phyloP scores from a whole-genome alignment of 2,888 invertebrate species.

The Rhyacophila evoluta region DNA sequence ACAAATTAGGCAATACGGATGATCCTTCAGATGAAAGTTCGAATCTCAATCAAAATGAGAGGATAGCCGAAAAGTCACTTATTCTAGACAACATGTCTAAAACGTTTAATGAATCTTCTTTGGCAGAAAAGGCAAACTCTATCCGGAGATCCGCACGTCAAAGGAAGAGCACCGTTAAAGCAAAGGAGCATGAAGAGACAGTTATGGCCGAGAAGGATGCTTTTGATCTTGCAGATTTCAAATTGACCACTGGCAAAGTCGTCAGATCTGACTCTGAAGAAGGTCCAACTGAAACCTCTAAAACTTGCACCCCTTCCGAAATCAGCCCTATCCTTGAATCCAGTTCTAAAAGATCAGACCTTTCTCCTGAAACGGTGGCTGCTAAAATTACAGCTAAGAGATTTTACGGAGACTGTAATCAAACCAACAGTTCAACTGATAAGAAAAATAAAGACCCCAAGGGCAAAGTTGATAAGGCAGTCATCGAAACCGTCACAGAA shows the following conservation, averaged over 20 bases:
- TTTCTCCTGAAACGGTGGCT: constrained; percentile 60
- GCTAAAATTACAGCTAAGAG: constrained; percentile 63
- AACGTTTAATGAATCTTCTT: constrained; percentile 68
- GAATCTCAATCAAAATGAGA: constrained; percentile 59
- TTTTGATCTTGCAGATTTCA: constrained; percentile 36
- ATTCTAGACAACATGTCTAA: constrained; percentile 70
- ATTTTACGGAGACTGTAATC: constrained; percentile 60
- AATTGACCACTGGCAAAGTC: constrained; percentile 26
- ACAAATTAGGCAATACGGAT: constrained; percentile 57
- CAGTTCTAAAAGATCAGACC: constrained; percentile 57
- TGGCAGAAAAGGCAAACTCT: constrained; percentile 59
- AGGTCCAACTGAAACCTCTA: neutral
- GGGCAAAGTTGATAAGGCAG: neutral
- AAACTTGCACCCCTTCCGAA: neutral
- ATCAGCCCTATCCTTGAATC: constrained; percentile 57
- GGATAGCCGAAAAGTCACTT: constrained; percentile 71
- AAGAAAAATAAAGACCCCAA: neutral
- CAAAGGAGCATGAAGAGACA: constrained; percentile 55
- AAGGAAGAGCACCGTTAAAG: constrained; percentile 63
- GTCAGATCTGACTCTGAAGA: constrained; percentile 38
- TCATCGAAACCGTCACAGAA: neutral
- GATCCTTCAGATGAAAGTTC: constrained; percentile 60
- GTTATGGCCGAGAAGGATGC: constrained; percentile 48
- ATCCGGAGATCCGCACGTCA: constrained; percentile 67
- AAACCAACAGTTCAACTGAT: neutral